Evolutionary conservation across 2,888 invertebrate genomes (phyloP).

Genomic region (Smittia sp.): DNA sequence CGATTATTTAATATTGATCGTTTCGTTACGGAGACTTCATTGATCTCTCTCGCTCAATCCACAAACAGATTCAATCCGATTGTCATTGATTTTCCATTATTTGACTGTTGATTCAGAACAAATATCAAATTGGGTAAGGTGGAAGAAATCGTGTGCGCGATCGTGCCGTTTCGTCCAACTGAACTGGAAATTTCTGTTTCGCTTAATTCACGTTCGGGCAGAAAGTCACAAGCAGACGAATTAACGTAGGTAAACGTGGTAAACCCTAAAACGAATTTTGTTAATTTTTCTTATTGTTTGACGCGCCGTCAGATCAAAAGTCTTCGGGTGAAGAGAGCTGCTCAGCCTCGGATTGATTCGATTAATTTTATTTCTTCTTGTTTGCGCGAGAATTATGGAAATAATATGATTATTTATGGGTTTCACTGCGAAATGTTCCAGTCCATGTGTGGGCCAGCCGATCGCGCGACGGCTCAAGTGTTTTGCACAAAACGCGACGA

Average conservation of each 20-base stretch:
- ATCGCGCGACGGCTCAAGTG: not conserved
- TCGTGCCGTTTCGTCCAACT: not conserved
- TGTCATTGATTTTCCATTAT: not conserved
- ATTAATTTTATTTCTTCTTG: not conserved
- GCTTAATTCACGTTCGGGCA: not conserved
- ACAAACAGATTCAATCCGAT: conserved; percentile 28
- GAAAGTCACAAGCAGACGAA: not conserved
- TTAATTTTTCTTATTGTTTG: too few relatives aligned
- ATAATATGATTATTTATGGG: conserved; percentile 30
- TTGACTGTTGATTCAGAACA: conserved; percentile 18
- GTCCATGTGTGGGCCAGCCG: conserved; percentile 14
- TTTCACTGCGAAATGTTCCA: not conserved
- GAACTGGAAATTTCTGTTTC: not conserved
- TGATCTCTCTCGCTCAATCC: not conserved
- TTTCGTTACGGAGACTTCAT: conserved; percentile 6
- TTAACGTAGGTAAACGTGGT: conserved; percentile 8
- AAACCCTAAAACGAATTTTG: not conserved
- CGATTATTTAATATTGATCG: conserved; percentile 34
- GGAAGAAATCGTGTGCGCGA: not conserved
- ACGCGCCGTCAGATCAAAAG: not conserved
- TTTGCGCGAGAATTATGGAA: conserved; percentile 15
- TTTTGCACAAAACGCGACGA: not conserved
- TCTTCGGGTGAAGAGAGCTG: not conserved
- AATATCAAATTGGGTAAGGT: not conserved
- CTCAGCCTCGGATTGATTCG: not conserved